These are phyloP conservation scores for Theocolax elegans DNA, from an alignment of 1,140 invertebrate species.

Conservation along the genomic window DNA sequence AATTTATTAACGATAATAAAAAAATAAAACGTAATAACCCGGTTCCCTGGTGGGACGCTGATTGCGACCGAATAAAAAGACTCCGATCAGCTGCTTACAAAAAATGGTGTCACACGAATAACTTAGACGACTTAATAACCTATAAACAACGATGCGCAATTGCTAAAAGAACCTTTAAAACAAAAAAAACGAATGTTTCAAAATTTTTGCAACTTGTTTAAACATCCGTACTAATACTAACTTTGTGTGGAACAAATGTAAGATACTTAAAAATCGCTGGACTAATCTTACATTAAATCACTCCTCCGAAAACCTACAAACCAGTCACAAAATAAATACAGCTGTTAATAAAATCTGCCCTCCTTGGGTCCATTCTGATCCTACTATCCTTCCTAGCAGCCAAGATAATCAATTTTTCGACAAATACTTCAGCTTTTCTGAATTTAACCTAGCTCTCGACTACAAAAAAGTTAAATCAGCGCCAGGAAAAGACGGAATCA, in stretches of 20 bases:
- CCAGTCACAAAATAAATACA: not conserved
- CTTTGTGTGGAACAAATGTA: not conserved
- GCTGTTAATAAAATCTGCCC: no score
- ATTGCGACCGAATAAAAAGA: not conserved
- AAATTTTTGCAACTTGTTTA: not conserved
- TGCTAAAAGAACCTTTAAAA: not conserved
- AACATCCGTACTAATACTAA: no score
- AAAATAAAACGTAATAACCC: not conserved
- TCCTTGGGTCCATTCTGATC: not conserved
- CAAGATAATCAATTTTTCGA: no score
- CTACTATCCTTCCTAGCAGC: no score
- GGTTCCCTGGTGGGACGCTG: not conserved
- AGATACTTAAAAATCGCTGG: conserved; percentile 5
- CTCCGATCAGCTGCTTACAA: not conserved
- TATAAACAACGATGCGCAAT: not conserved
- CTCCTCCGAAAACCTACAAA: not conserved
- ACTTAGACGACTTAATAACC: not conserved
- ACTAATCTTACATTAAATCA: not conserved
- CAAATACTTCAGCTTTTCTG: no score
- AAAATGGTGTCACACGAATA: not conserved
- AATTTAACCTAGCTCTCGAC: no score
- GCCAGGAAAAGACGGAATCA: no score
- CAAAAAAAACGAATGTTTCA: not conserved
- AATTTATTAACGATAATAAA: no score
- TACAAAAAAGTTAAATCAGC: no score